phyloP scores from a whole-genome alignment of 1,140 invertebrate genomes.

The Portunus trituberculatus region DNA sequence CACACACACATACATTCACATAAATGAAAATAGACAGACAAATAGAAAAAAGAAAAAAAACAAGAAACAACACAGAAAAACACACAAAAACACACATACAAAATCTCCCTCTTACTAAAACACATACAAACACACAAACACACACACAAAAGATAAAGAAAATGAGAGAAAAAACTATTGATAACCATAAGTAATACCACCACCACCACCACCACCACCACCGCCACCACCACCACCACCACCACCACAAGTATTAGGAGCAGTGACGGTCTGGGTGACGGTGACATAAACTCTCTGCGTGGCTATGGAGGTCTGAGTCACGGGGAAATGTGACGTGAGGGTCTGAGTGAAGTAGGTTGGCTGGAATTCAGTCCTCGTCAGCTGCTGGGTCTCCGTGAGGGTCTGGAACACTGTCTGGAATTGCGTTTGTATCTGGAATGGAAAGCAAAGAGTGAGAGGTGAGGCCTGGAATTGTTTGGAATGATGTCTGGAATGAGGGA shows the following conservation, averaged over 20 bases:
- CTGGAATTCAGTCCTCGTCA: constrained; percentile 36
- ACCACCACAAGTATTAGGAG: neutral
- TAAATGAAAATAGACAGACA: too few relatives aligned
- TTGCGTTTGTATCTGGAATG: constrained; percentile 59
- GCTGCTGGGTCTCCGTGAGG: constrained; percentile 39
- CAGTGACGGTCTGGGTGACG: constrained; percentile 52
- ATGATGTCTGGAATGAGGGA: too few relatives aligned
- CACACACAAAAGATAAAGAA: neutral
- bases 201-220: neutral
- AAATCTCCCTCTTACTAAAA: too few relatives aligned
- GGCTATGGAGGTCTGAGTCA: constrained; percentile 35
- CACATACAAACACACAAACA: neutral
- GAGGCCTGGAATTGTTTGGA: too few relatives aligned
- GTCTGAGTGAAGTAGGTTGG: constrained; percentile 69
- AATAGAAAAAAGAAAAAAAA: too few relatives aligned
- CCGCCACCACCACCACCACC: constrained; percentile 36
- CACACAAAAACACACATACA: too few relatives aligned
- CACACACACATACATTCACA: too few relatives aligned
- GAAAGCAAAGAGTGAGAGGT: neutral
- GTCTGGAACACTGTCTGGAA: constrained; percentile 67
- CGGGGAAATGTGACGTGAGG: constrained; percentile 60
- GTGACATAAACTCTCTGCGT: constrained; percentile 19
- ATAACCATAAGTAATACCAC: neutral
- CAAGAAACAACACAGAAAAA: too few relatives aligned
- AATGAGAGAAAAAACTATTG: neutral